Evolutionary conservation across 37 sponge, comb jelly and placozoan genomes (phyloP).

Genomic region (Chondrosia reniformis): DNA sequence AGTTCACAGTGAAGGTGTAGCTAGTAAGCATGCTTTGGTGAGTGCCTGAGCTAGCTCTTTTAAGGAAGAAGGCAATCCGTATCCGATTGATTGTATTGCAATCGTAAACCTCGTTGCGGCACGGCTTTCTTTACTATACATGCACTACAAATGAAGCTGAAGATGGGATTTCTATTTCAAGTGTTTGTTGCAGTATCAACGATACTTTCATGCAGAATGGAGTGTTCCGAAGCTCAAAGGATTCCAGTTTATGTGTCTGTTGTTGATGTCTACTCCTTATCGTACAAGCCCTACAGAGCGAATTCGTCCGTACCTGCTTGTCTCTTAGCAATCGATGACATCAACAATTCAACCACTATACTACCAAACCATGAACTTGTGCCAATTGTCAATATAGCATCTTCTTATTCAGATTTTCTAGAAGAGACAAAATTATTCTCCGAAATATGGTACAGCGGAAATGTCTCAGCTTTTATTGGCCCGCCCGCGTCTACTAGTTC

Average conservation of each 20-base stretch:
- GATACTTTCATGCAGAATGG: too few relatives aligned
- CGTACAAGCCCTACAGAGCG: neutral
- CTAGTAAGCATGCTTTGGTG: too few relatives aligned
- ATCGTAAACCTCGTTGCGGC: too few relatives aligned
- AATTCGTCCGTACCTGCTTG: neutral
- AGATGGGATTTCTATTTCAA: too few relatives aligned
- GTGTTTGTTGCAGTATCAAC: too few relatives aligned
- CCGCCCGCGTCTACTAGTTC: neutral
- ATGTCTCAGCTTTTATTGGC: neutral
- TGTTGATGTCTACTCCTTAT: neutral
- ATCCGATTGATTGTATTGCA: too few relatives aligned
- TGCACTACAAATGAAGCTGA: too few relatives aligned
- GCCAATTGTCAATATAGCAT: neutral
- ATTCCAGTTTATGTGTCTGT: neutral
- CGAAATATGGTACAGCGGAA: neutral
- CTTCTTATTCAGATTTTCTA: neutral
- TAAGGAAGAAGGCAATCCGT: too few relatives aligned
- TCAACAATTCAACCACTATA: constrained; percentile 1
- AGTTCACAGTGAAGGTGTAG: too few relatives aligned
- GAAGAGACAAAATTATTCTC: neutral
- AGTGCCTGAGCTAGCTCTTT: too few relatives aligned
- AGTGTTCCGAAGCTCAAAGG: neutral
- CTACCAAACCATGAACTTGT: constrained; percentile 3
- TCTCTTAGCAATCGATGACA: neutral
- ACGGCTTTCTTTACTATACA: too few relatives aligned